A percentile compares a stretch with the other conserved stretches of the same genome.
Conservation (phyloP, 2,113 vertebrate genomes). For the Strix uralensis region DNA sequence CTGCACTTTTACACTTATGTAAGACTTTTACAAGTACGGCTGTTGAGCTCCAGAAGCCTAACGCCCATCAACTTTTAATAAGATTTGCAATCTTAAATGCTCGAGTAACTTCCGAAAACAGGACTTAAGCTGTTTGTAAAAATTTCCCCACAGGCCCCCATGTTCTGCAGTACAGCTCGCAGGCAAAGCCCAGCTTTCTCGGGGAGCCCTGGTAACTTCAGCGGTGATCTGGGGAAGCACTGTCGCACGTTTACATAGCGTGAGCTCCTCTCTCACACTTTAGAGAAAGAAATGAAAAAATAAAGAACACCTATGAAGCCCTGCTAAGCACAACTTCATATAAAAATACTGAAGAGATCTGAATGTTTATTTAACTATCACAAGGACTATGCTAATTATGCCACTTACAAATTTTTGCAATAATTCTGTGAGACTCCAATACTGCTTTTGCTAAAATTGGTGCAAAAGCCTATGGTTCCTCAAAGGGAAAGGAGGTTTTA, state of each 20-base stretch:
- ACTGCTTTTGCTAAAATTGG: not conserved
- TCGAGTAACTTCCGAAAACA: slow-evolving; percentile 1
- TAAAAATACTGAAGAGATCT: not conserved
- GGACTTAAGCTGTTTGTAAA: not conserved
- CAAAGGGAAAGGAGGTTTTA: not conserved
- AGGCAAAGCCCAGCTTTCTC: not conserved
- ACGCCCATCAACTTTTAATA: slow-evolving; percentile 8
- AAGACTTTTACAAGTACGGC: not conserved
- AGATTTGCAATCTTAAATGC: slow-evolving; percentile 13
- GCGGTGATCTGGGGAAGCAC: not conserved
- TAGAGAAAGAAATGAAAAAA: not conserved
- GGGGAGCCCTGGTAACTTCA: not conserved
- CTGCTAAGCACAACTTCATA: not conserved
- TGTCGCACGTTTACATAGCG: fast-evolving
- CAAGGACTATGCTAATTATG: not conserved
- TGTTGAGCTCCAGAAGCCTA: not conserved
- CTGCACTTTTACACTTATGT: not conserved
- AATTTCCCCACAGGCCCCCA: not conserved
- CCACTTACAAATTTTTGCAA: not conserved
- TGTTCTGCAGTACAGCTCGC: not conserved
- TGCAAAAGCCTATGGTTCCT: not conserved
- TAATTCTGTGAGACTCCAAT: not conserved
- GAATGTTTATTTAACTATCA: not conserved
- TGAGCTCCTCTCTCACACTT: not conserved
- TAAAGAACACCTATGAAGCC: not conserved